A percentile compares a stretch with the other conserved stretches of the same genome.
phyloP scores from a whole-genome alignment of 2,888 invertebrate genomes.

The Anthophora plumipes region DNA sequence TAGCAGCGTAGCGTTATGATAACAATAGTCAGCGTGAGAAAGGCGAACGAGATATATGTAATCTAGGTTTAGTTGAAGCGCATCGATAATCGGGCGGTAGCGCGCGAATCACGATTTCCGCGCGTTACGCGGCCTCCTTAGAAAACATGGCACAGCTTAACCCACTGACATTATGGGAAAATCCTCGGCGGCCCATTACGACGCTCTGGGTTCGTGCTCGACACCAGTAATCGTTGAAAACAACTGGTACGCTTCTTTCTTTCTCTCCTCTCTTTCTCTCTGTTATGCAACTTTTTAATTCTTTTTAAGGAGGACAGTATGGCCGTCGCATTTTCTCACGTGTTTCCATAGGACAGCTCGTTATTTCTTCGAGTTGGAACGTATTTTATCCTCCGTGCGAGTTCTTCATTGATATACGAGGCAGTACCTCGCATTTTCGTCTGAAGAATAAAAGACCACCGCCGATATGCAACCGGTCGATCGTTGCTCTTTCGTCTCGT shows the following conservation, averaged over 20 bases:
- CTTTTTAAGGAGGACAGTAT: background rate
- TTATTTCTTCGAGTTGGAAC: conserved; percentile 54
- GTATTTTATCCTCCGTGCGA: conserved; percentile 55
- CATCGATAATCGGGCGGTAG: conserved; percentile 45
- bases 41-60: conserved; percentile 26
- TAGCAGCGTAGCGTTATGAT: conserved; percentile 31
- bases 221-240: conserved; percentile 29
- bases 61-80: conserved; percentile 18
- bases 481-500: conserved; percentile 9
- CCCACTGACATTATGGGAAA: conserved; percentile 68
- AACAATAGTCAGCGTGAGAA: conserved; percentile 58
- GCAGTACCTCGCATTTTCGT: conserved; percentile 42
- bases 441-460: conserved; percentile 41
- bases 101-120: conserved; percentile 62
- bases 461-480: conserved; percentile 9
- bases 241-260: conserved; percentile 22
- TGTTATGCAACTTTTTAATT: too few species aligned
- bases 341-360: conserved; percentile 64
- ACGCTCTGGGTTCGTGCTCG: background rate
- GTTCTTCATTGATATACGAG: conserved; percentile 67
- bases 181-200: conserved; percentile 36
- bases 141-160: conserved; percentile 54
- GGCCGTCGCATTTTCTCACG: conserved; percentile 66
- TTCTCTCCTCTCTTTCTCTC: too few species aligned
- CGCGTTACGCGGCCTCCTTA: conserved; percentile 45